A percentile compares a stretch with the other conserved stretches of the same genome.
These are phyloP conservation scores for Gallinago media DNA, from an alignment of 2,113 vertebrate genomes.

Conservation along the genomic window DNA sequence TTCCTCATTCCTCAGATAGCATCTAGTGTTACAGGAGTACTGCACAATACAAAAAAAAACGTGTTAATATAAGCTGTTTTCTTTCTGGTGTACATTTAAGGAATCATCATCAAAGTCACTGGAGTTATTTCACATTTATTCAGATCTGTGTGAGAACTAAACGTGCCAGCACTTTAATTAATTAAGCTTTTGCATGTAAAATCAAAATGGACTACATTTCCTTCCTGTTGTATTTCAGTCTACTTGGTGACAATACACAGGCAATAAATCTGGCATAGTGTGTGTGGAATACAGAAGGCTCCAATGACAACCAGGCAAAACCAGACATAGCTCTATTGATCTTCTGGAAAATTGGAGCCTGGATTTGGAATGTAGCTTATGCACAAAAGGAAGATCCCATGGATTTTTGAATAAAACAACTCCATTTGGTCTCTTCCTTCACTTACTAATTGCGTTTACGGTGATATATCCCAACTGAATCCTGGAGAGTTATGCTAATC, in stretches of 20 bases:
- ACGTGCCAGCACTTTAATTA: not conserved
- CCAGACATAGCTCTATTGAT: not conserved
- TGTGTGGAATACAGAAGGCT: not conserved
- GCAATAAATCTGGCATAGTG: not conserved
- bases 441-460: not conserved
- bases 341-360: not conserved
- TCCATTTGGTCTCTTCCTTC: not conserved
- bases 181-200: not conserved
- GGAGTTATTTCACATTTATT: not conserved
- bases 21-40: not conserved
- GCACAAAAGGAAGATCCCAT: not conserved
- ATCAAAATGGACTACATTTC: not conserved
- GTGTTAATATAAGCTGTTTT: not conserved
- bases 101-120: not conserved
- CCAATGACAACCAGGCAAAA: not conserved
- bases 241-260: not conserved
- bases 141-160: not conserved
- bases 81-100: not conserved
- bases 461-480: not conserved
- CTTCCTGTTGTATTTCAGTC: not conserved
- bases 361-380: not conserved
- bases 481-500: not conserved
- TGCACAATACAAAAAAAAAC: not conserved
- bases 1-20: not conserved
- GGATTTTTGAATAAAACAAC: not conserved